Percentiles rank a stretch among this genome's conserved stretches.
Conservation (phyloP, 2,113 vertebrate genomes). For the Trematomus loennbergii region DNA sequence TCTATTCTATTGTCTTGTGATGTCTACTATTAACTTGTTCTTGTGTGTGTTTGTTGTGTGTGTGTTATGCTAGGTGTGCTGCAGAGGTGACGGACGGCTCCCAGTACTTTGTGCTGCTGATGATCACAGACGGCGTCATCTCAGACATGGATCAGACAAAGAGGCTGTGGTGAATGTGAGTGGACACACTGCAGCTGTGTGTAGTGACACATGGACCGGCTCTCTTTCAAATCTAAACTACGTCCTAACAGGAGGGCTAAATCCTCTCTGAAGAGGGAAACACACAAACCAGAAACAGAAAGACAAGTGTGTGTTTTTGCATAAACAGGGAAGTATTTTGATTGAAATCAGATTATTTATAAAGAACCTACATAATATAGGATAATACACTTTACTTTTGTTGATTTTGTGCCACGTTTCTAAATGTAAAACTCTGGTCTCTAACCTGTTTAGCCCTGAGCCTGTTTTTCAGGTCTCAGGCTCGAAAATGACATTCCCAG, state of each 20-base stretch:
- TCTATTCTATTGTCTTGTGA: not conserved
- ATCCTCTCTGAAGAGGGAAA: not conserved
- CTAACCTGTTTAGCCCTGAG: no score
- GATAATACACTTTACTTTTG: no score
- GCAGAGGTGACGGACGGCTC: conserved; percentile 90
- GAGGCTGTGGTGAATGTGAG: conserved; percentile 93
- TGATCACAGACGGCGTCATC: conserved; percentile 93
- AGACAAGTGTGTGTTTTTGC: not conserved
- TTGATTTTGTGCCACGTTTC: no score
- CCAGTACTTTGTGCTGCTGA: conserved; percentile 93
- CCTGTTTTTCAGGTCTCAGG: no score
- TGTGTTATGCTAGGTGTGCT: conserved; percentile 78
- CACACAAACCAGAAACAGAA: not conserved
- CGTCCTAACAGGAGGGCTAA: not conserved
- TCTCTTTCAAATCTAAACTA: not conserved
- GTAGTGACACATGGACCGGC: not conserved
- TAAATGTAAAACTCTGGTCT: no score
- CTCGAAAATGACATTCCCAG: no score
- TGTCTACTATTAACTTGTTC: not conserved
- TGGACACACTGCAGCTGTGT: not conserved
- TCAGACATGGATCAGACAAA: conserved; percentile 96
- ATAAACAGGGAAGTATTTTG: no score
- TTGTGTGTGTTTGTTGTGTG: conserved; percentile 31
- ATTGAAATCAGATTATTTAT: no score
- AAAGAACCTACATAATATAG: not conserved